phyloP scores from a whole-genome alignment of 2,888 invertebrate species.

The Ligdia adustata region DNA sequence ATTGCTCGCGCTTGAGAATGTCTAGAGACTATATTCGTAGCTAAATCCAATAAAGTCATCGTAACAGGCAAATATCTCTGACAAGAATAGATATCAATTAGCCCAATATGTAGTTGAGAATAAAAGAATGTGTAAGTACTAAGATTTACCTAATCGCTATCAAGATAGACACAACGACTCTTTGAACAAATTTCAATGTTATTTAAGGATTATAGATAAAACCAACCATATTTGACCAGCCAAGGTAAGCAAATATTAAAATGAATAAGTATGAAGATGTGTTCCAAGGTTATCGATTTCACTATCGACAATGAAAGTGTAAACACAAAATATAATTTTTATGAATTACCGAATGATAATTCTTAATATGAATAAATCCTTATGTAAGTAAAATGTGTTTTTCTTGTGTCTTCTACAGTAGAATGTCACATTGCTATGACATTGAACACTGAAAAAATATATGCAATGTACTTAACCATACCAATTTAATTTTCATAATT shows the following conservation, averaged over 20 bases:
- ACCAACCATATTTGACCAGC: constrained; percentile 41
- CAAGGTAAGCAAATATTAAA: constrained; percentile 46
- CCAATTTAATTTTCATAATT: too few relatives aligned
- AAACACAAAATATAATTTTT: constrained; percentile 2
- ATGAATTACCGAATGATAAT: too few relatives aligned
- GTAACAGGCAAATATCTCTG: constrained; percentile 28
- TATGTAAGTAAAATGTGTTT: too few relatives aligned
- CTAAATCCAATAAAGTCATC: constrained; percentile 41
- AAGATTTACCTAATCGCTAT: too few relatives aligned
- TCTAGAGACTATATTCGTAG: constrained; percentile 42
- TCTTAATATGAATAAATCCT: too few relatives aligned
- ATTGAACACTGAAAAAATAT: background rate
- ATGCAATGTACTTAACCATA: too few relatives aligned
- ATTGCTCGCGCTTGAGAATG: too few relatives aligned
- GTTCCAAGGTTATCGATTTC: background rate
- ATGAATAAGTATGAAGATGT: background rate
- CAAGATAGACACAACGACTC: too few relatives aligned
- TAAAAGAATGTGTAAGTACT: too few relatives aligned
- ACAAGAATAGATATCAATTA: constrained; percentile 5
- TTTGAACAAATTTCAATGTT: constrained; percentile 24
- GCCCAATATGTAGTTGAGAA: too few relatives aligned
- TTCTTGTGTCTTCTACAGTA: background rate
- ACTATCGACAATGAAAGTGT: background rate
- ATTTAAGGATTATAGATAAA: constrained; percentile 34
- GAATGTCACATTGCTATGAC: constrained; percentile 8